A percentile compares a stretch with the other conserved stretches of the same genome.
These are phyloP conservation scores for Halesus radiatus DNA, from an alignment of 1,140 invertebrate genomes.

Conservation along the genomic window DNA sequence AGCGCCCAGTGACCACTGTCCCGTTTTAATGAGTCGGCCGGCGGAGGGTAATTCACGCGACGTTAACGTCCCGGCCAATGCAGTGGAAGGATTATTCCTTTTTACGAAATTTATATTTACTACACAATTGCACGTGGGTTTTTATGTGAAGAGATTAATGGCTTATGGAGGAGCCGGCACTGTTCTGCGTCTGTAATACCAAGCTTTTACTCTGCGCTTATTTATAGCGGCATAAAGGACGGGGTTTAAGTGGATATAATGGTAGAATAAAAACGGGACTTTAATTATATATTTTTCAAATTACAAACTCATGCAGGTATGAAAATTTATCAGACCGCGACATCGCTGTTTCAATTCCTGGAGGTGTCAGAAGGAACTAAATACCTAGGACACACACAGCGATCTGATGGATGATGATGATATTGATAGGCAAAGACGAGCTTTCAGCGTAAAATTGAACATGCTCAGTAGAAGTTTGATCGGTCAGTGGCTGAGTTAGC, in stretches of 20 bases:
- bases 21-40: slow-evolving; percentile 44
- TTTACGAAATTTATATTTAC: slow-evolving; percentile 14
- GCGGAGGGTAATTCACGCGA: slow-evolving; percentile 38
- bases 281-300: no score
- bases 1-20: not conserved
- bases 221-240: not conserved
- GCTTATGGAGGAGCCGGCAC: not conserved
- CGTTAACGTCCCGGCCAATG: slow-evolving; percentile 19
- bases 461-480: no score
- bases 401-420: no score
- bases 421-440: no score
- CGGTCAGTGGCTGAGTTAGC: no score
- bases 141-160: slow-evolving; percentile 10
- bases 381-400: no score
- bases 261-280: no score
- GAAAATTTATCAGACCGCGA: no score
- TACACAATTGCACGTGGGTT: slow-evolving; percentile 12
- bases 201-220: slow-evolving; percentile 1
- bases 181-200: not conserved
- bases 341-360: not conserved
- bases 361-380: no score
- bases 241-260: not conserved
- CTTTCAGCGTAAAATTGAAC: no score
- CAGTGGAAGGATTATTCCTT: slow-evolving; percentile 31
- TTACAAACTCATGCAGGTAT: no score